Base-by-base conservation (phyloP, 2,888 invertebrate species). In the Tiliacea citrago region DNA sequence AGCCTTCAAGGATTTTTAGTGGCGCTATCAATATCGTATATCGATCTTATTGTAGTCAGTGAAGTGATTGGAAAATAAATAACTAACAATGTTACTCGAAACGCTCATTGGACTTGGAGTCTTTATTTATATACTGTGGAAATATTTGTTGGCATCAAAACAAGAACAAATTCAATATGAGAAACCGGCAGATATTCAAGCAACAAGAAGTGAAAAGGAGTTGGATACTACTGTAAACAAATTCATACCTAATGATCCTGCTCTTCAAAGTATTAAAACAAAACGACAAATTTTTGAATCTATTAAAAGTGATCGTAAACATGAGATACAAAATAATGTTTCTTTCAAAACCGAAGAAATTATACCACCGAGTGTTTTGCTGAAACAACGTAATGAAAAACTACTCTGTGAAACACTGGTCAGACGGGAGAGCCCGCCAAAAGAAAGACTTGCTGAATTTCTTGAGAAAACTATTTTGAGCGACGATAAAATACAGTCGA, bases 401-500 rank as follows among this genome's bases (percentile, higher is more conserved):
- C 71, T 86, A 29, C 82, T 80, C 29, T 42, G 53, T 63, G 89
- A 89, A 83, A 91, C 89, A 73, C 70, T 79, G 39, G 62, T 81
- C 21, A 94, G 94, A 89, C 91, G 95, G 16, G 94, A 95, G 55
- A 96, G 96, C 87, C 96, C 96, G 62, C 96, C 96, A 45, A 96
- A 95, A 91, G 96, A 96, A 86, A 93, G 92, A 81, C 90, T 96
- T 73, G 91, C 95, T 12, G 94, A 95, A 87, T 96, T 95, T 86
- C 88, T 96, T 51, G 96, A 96, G 86, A 96, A 96, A 91, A 95
- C 95, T 80, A 91, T 96, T 89, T 93, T 96, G 68, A 93, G 94
- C 79, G 94, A 95, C 90, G 94, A 94, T 82, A 96, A 96, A 91
- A 93, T 96, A 88, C 94, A 95, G 84, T 93, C 95, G 1, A 95